A percentile compares a stretch with the other conserved stretches of the same genome.
These are phyloP conservation scores for Caenorhabditis drosophilae DNA, from an alignment of 2,888 invertebrate genomes.

Conservation along the genomic window DNA sequence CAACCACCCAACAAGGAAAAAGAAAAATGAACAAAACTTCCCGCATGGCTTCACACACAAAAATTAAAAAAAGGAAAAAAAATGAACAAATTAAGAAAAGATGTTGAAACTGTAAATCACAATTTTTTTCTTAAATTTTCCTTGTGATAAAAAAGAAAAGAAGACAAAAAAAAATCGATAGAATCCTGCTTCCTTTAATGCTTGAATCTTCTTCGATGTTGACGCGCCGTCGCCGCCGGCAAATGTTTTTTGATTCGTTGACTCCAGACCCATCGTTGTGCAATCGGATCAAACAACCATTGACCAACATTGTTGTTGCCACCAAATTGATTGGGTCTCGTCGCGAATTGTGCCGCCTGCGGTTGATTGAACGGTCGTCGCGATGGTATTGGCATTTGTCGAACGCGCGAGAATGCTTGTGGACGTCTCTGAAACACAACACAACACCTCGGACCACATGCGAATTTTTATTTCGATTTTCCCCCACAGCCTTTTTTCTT, in stretches of 20 bases:
- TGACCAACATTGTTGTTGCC: slow-evolving; percentile 28
- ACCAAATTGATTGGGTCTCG: slow-evolving; percentile 1
- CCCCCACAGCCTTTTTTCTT: neutral
- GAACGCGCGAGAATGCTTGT: slow-evolving; percentile 53
- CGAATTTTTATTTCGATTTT: too few species aligned
- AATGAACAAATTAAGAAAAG: slow-evolving; percentile 8
- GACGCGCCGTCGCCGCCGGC: neutral
- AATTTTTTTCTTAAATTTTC: neutral
- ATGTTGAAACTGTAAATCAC: slow-evolving; percentile 10
- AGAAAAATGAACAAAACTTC: too few species aligned
- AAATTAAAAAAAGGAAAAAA: slow-evolving; percentile 3
- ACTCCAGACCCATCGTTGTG: slow-evolving; percentile 49
- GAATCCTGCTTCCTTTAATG: slow-evolving; percentile 14
- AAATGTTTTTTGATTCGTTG: slow-evolving; percentile 20
- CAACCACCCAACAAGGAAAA: neutral
- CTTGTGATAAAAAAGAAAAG: slow-evolving; percentile 1
- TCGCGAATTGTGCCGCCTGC: slow-evolving; percentile 12
- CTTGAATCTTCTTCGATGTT: slow-evolving; percentile 24
- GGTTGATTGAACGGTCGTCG: slow-evolving; percentile 6
- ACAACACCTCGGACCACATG: too few species aligned
- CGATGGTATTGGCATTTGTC: slow-evolving; percentile 53
- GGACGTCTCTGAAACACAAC: slow-evolving; percentile 42
- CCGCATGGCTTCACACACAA: neutral
- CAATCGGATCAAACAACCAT: slow-evolving; percentile 49
- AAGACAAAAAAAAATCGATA: neutral